Evolutionary conservation across 2,888 invertebrate species (phyloP).

Genomic region (Thalpophila matura): DNA sequence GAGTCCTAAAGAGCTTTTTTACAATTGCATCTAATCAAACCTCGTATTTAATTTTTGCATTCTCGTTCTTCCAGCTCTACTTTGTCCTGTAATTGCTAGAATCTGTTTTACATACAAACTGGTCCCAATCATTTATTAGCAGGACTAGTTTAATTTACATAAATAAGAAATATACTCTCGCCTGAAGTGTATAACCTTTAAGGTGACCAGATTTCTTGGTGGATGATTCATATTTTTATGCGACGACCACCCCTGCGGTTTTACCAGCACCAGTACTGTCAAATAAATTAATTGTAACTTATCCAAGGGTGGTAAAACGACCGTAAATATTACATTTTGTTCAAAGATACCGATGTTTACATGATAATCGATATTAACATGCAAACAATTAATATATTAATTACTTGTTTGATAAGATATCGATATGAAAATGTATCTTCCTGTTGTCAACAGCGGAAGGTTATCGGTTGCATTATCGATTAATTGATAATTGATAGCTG

Average conservation of each 20-base stretch:
- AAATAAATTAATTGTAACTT: background rate
- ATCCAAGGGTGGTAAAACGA: background rate
- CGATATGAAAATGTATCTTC: background rate
- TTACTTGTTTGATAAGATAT: conserved; percentile 14
- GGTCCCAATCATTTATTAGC: conserved; percentile 7
- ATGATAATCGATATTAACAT: too few species aligned
- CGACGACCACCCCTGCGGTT: too few species aligned
- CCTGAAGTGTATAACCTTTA: conserved; percentile 7
- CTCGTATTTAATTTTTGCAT: conserved; percentile 21
- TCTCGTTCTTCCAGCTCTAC: conserved; percentile 6
- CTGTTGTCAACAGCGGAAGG: conserved; percentile 23
- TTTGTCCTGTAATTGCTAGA: conserved; percentile 12
- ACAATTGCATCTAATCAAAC: too few species aligned
- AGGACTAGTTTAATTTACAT: conserved; percentile 27
- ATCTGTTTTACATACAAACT: conserved; percentile 16
- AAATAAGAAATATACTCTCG: conserved; percentile 22
- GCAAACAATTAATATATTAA: conserved; percentile 20
- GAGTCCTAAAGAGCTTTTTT: too few species aligned
- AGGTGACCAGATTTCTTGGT: background rate
- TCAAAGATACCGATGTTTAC: conserved; percentile 24
- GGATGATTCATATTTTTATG: too few species aligned
- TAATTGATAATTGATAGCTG: conserved; percentile 1
- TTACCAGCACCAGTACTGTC: too few species aligned
- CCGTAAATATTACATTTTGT: background rate
- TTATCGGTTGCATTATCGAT: conserved; percentile 32